A percentile compares a stretch with the other conserved stretches of the same genome.
phyloP scores from a whole-genome alignment of 2,113 vertebrate species.

The Microtus ochrogaster region DNA sequence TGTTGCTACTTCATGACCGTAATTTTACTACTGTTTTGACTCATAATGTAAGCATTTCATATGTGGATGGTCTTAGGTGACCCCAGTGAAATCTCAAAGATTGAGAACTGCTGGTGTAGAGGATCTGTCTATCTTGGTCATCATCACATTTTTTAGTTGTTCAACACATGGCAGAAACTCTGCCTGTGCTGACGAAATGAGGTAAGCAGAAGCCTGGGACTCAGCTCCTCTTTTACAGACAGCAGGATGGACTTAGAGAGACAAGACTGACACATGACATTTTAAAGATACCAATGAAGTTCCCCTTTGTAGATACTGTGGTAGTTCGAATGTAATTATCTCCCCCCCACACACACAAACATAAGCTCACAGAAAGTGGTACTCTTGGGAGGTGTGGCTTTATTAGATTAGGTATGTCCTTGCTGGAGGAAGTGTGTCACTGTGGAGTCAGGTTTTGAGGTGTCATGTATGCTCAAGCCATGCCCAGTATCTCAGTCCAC shows the following conservation, averaged over 20 bases:
- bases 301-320: not conserved
- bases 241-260: not conserved
- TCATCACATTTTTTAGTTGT: not conserved
- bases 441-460: not conserved
- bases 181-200: not conserved
- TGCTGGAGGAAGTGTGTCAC: not conserved
- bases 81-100: not conserved
- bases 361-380: not conserved
- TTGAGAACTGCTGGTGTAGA: not conserved
- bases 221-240: not conserved
- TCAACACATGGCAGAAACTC: fast-evolving
- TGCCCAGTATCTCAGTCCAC: not conserved
- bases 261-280: not conserved
- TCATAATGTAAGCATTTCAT: not conserved
- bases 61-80: not conserved
- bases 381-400: not conserved
- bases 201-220: not conserved
- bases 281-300: not conserved
- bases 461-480: not conserved
- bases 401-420: not conserved
- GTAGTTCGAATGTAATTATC: not conserved
- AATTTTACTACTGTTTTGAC: not conserved
- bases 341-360: no score
- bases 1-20: not conserved
- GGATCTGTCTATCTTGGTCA: not conserved